Conservation (phyloP, 2,113 vertebrate species). For the Coptodon bakossiorum region DNA sequence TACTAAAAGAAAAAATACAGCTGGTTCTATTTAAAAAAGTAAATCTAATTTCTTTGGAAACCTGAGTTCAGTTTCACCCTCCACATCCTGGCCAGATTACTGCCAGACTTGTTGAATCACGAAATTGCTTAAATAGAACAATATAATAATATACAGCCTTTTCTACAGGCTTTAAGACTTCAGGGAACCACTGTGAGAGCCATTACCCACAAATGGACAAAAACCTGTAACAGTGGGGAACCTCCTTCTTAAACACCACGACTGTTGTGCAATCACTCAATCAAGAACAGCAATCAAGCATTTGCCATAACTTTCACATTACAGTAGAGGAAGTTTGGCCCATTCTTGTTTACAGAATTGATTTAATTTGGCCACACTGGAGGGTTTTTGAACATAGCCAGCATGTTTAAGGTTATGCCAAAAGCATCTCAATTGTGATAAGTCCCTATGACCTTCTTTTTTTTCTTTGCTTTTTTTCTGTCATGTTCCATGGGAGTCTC, state of each 20-base stretch:
- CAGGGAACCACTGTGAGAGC: not conserved
- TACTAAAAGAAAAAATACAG: not conserved
- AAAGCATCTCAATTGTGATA: not conserved
- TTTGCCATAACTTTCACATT: not conserved
- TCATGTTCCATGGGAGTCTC: rapidly evolving
- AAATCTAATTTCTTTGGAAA: not conserved
- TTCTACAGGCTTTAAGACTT: not conserved
- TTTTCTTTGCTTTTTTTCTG: not conserved
- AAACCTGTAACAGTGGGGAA: not conserved
- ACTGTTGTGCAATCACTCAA: not conserved
- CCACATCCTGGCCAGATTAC: not conserved
- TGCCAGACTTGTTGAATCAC: not conserved
- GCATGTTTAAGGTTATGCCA: not conserved
- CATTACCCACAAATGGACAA: not conserved
- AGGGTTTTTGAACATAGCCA: not conserved
- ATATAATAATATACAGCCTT: not conserved
- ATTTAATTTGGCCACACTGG: not conserved
- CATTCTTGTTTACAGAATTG: not conserved
- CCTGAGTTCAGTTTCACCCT: not conserved
- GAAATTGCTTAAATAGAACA: not conserved
- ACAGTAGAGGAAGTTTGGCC: not conserved
- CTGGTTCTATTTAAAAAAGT: not conserved
- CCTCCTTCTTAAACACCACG: not conserved
- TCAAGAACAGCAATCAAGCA: not conserved
- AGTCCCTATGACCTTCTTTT: not conserved